Conservation (phyloP, 2,113 vertebrate species). For the zebrafish (Danio rerio) region DNA sequence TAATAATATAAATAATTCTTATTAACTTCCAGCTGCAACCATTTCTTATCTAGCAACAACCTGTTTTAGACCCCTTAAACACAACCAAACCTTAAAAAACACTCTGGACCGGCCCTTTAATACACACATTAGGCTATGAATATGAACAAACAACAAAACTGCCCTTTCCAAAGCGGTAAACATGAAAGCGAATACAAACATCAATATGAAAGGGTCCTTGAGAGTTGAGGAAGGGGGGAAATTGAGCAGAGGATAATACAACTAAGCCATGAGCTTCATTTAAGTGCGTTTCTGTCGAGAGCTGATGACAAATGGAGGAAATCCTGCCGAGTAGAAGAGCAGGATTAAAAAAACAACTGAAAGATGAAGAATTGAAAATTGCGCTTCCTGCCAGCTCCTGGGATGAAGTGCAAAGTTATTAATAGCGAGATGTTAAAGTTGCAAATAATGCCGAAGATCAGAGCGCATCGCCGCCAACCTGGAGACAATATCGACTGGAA, state of each 20-base stretch:
- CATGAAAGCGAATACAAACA: not conserved
- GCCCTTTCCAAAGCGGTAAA: not conserved
- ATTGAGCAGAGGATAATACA: not conserved
- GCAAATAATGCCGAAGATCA: not conserved
- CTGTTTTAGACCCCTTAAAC: too few species aligned
- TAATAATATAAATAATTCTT: too few species aligned
- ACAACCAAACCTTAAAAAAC: too few species aligned
- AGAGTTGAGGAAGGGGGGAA: not conserved
- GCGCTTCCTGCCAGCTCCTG: not conserved
- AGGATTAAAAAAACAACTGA: slow-evolving; percentile 39
- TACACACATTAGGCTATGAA: not conserved
- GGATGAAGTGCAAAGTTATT: slow-evolving; percentile 11
- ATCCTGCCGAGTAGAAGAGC: slow-evolving; percentile 7
- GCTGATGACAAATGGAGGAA: slow-evolving; percentile 11
- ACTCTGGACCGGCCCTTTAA: not conserved
- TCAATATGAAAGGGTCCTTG: not conserved
- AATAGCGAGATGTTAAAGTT: slow-evolving; percentile 34
- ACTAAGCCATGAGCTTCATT: slow-evolving; percentile 20
- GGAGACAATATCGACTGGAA: not conserved
- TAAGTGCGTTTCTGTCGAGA: slow-evolving; percentile 5
- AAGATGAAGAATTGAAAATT: slow-evolving; percentile 37
- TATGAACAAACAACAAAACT: not conserved
- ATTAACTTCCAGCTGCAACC: too few species aligned
- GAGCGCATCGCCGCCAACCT: not conserved
- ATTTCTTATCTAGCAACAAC: too few species aligned